phyloP scores from a whole-genome alignment of 1,140 invertebrate genomes.

The Cydia pomonella region DNA sequence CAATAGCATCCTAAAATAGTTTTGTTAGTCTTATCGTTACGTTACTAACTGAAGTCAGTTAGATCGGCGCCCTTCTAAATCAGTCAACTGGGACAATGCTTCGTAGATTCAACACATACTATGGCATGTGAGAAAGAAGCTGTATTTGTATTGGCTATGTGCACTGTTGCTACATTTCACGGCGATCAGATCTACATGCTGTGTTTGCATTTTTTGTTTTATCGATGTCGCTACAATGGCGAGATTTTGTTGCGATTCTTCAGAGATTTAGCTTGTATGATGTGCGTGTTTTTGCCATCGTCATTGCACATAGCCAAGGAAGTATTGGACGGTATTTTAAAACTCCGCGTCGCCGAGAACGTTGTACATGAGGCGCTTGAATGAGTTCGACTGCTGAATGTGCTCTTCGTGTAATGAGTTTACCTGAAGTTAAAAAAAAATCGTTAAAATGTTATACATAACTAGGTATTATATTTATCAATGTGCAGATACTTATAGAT shows the following conservation, averaged over 20 bases:
- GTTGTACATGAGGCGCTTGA: constrained; percentile 95
- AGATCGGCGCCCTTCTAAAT: constrained; percentile 38
- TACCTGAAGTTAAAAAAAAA: constrained; percentile 77
- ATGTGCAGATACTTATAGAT: no score
- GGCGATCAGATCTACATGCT: neutral
- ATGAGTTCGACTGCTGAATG: constrained; percentile 94
- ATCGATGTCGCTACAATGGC: no score
- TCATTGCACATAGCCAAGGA: neutral
- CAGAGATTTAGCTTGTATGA: no score
- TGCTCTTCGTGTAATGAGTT: constrained; percentile 85
- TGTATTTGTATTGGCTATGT: neutral
- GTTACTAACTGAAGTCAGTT: constrained; percentile 56
- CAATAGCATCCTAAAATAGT: constrained; percentile 64
- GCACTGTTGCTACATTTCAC: neutral
- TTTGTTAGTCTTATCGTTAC: constrained; percentile 71
- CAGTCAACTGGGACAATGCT: constrained; percentile 40
- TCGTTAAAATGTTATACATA: constrained; percentile 24
- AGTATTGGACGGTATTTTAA: constrained; percentile 60
- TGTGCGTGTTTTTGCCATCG: neutral
- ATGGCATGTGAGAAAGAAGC: neutral
- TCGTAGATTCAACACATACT: neutral
- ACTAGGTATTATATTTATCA: neutral
- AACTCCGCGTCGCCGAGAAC: constrained; percentile 90
- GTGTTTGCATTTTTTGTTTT: no score
- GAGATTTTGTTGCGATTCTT: no score